Conservation (phyloP, 92 coral and sea anemone genomes). For the Isaurus tuberculatus region DNA sequence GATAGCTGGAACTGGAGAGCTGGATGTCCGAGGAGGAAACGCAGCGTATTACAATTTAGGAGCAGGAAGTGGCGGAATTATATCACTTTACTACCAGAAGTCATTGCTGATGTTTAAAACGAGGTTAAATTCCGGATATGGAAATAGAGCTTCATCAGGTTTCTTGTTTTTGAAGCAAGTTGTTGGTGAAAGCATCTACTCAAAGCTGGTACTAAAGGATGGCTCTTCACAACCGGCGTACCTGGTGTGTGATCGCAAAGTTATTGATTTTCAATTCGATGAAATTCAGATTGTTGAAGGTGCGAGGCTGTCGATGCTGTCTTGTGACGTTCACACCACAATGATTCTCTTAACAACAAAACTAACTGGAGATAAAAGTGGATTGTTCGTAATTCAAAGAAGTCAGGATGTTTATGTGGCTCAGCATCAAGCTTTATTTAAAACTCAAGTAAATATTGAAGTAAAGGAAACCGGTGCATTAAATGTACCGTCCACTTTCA, state of each 20-base stretch:
- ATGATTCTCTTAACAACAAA: constrained; percentile 62
- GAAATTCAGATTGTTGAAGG: constrained; percentile 60
- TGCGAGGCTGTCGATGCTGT: constrained; percentile 61
- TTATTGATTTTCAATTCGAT: constrained; percentile 55
- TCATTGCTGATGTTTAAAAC: constrained; percentile 40
- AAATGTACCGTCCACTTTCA: constrained; percentile 52
- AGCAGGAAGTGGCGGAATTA: constrained; percentile 81
- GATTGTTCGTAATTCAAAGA: constrained; percentile 37
- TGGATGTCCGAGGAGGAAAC: constrained; percentile 69
- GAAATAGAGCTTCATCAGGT: constrained; percentile 60
- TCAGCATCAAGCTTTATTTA: constrained; percentile 21
- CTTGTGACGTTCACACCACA: constrained; percentile 53
- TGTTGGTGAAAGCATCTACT: not conserved
- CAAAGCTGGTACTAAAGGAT: constrained; percentile 60
- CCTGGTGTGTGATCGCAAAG: constrained; percentile 56
- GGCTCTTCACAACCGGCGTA: constrained; percentile 35
- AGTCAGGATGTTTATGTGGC: constrained; percentile 63
- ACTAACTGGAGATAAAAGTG: constrained; percentile 63
- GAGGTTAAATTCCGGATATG: constrained; percentile 56
- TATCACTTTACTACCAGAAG: constrained; percentile 61
- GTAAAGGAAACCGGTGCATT: constrained; percentile 56
- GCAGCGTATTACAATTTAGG: constrained; percentile 56
- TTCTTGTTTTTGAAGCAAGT: constrained; percentile 38
- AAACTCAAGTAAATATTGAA: constrained; percentile 42
- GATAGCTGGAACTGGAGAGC: constrained; percentile 60